Conservation (phyloP, 1,140 invertebrate genomes). For the Eriosoma lanigerum region DNA sequence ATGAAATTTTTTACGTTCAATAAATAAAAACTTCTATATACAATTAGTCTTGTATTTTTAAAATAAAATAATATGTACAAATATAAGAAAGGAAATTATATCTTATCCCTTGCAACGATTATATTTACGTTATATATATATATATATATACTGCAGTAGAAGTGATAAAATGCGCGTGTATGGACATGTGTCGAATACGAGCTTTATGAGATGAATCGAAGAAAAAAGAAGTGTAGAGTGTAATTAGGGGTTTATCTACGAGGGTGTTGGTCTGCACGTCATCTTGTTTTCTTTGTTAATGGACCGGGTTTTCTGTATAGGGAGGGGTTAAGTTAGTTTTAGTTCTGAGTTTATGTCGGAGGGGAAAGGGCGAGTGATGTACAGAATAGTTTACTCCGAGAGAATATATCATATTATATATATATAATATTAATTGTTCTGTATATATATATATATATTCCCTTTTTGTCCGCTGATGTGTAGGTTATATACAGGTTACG, state of each 20-base stretch:
- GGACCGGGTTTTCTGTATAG: background rate
- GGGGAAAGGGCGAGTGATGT: background rate
- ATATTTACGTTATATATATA: too few relatives aligned
- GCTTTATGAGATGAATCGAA: constrained; percentile 2
- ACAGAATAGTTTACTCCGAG: background rate
- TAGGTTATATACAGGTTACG: too few relatives aligned
- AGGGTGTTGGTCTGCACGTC: background rate
- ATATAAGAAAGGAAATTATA: too few relatives aligned
- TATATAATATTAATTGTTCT: constrained; percentile 33
- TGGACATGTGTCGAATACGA: constrained; percentile 29
- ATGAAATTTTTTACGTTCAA: too few relatives aligned
- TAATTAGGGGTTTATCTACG: constrained; percentile 16
- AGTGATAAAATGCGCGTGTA: background rate
- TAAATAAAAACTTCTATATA: too few relatives aligned
- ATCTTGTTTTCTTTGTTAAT: constrained; percentile 42
- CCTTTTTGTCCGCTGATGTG: background rate
- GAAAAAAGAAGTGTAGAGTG: constrained; percentile 4
- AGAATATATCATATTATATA: background rate
- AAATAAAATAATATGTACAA: too few relatives aligned
- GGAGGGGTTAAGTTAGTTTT: background rate
- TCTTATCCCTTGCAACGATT: too few relatives aligned
- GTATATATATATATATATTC: background rate
- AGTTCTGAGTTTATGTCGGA: background rate
- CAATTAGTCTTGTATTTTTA: too few relatives aligned
- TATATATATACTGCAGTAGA: background rate